Evolutionary conservation across 2,888 invertebrate species (phyloP).

Genomic region (Agrochola litura): DNA sequence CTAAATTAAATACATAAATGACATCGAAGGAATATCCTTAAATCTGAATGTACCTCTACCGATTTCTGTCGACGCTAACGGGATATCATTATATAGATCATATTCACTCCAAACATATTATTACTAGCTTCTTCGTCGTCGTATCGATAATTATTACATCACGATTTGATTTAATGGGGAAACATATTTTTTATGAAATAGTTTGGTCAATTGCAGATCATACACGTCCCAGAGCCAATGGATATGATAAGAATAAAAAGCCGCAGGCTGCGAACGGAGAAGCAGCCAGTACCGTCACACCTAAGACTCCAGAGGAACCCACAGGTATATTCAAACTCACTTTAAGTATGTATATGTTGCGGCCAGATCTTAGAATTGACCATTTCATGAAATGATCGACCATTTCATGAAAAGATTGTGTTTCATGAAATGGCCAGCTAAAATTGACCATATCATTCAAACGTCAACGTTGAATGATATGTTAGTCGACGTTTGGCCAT

Average conservation of each 20-base stretch:
- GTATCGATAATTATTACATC: background rate
- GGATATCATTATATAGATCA: background rate
- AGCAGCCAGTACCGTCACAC: constrained; percentile 61
- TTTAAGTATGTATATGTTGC: no score
- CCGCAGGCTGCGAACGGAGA: constrained; percentile 78
- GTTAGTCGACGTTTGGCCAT: no score
- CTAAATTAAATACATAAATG: no score
- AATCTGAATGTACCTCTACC: background rate
- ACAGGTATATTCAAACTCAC: constrained; percentile 70
- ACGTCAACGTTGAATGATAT: no score
- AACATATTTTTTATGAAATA: constrained; percentile 19
- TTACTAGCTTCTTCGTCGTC: background rate
- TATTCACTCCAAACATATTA: background rate
- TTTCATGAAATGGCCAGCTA: no score
- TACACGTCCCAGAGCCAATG: constrained; percentile 82
- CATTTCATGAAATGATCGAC: no score
- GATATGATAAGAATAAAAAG: constrained; percentile 83
- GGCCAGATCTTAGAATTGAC: no score
- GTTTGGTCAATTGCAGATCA: constrained; percentile 76
- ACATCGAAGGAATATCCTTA: background rate
- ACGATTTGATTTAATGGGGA: constrained; percentile 13
- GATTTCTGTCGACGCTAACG: background rate
- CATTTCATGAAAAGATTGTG: no score
- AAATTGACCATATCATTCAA: no score
- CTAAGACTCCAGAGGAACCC: constrained; percentile 80